phyloP scores from a whole-genome alignment of 2,113 vertebrate species.

The Tenrec ecaudatus region DNA sequence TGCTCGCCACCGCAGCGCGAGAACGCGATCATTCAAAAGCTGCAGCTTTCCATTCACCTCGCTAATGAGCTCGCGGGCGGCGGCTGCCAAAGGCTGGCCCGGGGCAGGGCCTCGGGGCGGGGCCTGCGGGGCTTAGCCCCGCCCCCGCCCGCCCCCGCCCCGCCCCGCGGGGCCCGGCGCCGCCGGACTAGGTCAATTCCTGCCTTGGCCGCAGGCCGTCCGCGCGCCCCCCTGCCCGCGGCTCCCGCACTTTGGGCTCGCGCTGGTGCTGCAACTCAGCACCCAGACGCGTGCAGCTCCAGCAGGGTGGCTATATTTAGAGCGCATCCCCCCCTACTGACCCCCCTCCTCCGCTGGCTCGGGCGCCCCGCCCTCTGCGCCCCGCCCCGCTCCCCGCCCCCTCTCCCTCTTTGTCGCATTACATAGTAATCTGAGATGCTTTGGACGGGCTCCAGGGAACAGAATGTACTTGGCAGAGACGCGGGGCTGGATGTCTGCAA shows the following conservation, averaged over 20 bases:
- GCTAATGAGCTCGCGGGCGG: slow-evolving; percentile 72
- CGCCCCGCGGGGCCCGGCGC: neutral
- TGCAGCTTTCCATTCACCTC: slow-evolving; percentile 79
- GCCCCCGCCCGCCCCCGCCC: neutral
- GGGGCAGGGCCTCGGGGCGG: neutral
- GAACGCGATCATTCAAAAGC: slow-evolving; percentile 77
- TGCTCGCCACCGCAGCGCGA: slow-evolving; percentile 60
- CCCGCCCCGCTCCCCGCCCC: slow-evolving; percentile 80
- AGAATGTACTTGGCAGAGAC: slow-evolving; percentile 92
- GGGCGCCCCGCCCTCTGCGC: slow-evolving; percentile 36
- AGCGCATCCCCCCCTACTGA: slow-evolving; percentile 24
- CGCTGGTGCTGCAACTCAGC: slow-evolving; percentile 73
- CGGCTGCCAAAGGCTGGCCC: neutral
- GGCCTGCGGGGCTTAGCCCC: neutral
- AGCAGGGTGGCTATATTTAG: slow-evolving; percentile 83
- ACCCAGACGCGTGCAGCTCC: slow-evolving; percentile 78
- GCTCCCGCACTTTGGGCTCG: slow-evolving; percentile 71
- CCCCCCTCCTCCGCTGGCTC: neutral
- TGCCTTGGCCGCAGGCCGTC: neutral
- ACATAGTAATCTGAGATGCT: slow-evolving; percentile 90
- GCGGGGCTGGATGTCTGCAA: slow-evolving; percentile 91
- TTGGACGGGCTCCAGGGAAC: slow-evolving; percentile 91
- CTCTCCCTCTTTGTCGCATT: slow-evolving; percentile 91
- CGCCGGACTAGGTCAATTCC: no score
- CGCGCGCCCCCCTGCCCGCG: slow-evolving; percentile 49